Percentiles rank a stretch among this genome's conserved stretches.
phyloP scores from a whole-genome alignment of 2,797 vertebrate genomes.

The Coregonus suidteri region DNA sequence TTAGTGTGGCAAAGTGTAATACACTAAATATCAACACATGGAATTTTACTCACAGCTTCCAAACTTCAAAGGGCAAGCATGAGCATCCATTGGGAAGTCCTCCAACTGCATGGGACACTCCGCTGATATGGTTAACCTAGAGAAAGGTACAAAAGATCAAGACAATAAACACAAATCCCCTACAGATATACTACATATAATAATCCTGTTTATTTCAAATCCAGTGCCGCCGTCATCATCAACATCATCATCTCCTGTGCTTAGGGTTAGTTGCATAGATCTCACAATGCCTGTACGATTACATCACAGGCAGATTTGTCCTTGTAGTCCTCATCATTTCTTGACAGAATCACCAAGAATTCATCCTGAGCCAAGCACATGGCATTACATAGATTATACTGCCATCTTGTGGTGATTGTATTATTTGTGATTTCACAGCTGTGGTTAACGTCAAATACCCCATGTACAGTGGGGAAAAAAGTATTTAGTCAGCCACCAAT shows the following conservation, averaged over 20 bases:
- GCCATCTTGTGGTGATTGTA: slow-evolving; percentile 59
- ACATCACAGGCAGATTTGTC: neutral
- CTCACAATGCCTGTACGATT: neutral
- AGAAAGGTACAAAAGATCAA: slow-evolving; percentile 14
- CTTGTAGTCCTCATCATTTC: neutral
- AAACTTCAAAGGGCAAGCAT: slow-evolving; percentile 94
- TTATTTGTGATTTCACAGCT: neutral
- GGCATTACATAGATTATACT: slow-evolving; percentile 31
- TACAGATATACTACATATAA: neutral
- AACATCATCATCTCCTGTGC: slow-evolving; percentile 1
- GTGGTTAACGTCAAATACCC: neutral
- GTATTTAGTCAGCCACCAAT: too few species aligned
- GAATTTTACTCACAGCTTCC: slow-evolving; percentile 90
- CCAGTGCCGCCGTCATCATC: neutral
- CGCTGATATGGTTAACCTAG: slow-evolving; percentile 90
- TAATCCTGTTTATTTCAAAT: neutral
- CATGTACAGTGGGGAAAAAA: too few species aligned
- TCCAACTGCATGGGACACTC: slow-evolving; percentile 97
- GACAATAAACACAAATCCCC: neutral
- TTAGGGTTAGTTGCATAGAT: too few species aligned
- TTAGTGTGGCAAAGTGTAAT: neutral
- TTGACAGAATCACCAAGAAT: neutral
- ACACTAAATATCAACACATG: neutral
- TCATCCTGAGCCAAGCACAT: too few species aligned
- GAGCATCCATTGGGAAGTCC: slow-evolving; percentile 95